A percentile compares a stretch with the other conserved stretches of the same genome.
These are phyloP conservation scores for Phrynocephalus guinanensis DNA, from an alignment of 2,797 vertebrate genomes.

Conservation along the genomic window DNA sequence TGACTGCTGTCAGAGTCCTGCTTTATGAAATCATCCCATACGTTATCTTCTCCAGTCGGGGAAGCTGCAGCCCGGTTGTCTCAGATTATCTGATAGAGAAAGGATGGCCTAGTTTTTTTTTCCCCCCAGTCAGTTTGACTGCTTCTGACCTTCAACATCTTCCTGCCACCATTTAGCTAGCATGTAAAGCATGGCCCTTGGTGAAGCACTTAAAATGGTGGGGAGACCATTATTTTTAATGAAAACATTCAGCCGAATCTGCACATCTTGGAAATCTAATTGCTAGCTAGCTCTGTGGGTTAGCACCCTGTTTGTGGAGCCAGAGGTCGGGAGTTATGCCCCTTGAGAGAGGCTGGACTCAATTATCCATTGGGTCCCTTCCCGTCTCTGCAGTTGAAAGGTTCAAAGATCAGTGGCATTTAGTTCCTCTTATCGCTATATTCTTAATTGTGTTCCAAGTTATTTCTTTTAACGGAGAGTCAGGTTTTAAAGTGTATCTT, in stretches of 20 bases:
- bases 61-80: neutral
- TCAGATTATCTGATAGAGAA: constrained; percentile 34
- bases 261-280: neutral
- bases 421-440: neutral
- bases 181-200: neutral
- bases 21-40: constrained; percentile 34
- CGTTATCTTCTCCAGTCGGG: constrained; percentile 3
- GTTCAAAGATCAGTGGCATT: neutral
- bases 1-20: constrained; percentile 7
- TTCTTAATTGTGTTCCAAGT: neutral
- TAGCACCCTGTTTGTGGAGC: no score
- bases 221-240: constrained; percentile 1
- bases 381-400: no score
- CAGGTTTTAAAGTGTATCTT: neutral
- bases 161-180: neutral
- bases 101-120: neutral
- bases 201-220: neutral
- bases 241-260: neutral
- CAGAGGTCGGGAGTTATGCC: no score
- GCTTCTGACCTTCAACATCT: neutral
- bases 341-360: no score
- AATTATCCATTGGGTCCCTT: no score
- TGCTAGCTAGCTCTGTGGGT: no score
- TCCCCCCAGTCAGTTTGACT: neutral
- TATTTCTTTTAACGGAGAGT: neutral